Conservation (phyloP, 2,888 invertebrate species). For the Girardia tigrina region DNA sequence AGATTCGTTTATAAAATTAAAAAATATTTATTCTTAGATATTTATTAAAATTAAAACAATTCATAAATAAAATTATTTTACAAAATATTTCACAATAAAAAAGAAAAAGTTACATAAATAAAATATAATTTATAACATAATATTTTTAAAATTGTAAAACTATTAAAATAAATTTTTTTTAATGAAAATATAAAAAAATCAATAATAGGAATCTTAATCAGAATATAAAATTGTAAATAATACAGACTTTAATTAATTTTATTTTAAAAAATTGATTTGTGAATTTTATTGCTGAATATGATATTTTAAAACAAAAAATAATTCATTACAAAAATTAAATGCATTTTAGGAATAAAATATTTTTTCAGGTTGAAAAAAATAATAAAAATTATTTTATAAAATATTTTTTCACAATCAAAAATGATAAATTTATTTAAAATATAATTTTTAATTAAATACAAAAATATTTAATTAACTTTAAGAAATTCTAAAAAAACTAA, state of each 20-base stretch:
- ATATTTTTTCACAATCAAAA: no score
- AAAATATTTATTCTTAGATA: not conserved
- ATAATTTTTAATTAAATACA: no score
- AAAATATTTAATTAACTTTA: no score
- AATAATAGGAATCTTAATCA: not conserved
- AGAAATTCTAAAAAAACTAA: no score
- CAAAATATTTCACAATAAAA: not conserved
- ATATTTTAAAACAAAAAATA: no score
- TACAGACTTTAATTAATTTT: not conserved
- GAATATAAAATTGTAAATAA: not conserved
- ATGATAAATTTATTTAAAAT: no score
- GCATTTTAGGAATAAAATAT: no score
- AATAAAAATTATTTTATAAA: no score
- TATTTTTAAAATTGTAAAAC: conserved; percentile 18
- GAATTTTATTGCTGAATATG: no score
- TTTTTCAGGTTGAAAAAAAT: no score
- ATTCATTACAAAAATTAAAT: no score
- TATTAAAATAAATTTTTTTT: conserved; percentile 26
- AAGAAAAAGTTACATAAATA: not conserved
- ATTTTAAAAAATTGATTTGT: not conserved
- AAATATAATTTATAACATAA: not conserved
- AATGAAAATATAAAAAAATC: not conserved
- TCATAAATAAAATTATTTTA: not conserved
- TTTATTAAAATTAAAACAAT: not conserved
- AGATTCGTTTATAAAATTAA: not conserved